Evolutionary conservation across 1,140 invertebrate genomes (phyloP).

Genomic region (Nasonia vitripennis): DNA sequence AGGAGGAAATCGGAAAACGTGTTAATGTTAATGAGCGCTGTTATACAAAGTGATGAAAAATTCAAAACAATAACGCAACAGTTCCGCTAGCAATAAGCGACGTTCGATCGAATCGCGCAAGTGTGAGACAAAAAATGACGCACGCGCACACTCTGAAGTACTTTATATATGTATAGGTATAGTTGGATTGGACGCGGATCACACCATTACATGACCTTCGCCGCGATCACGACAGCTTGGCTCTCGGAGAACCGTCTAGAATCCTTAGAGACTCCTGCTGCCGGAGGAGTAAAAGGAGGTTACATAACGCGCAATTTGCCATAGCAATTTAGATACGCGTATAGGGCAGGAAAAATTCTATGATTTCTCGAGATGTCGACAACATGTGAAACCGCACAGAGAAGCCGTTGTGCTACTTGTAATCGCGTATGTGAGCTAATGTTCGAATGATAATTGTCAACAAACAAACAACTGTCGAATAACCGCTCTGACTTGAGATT

Average conservation of each 20-base stretch:
- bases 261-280: conserved; percentile 3
- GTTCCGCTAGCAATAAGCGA: background rate
- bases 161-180: background rate
- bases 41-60: background rate
- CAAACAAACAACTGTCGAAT: no score
- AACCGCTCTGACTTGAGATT: no score
- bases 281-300: background rate
- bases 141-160: background rate
- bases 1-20: no score
- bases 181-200: no score
- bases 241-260: conserved; percentile 23
- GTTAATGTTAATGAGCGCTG: background rate
- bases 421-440: no score
- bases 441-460: no score
- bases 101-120: background rate
- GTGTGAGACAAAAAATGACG: background rate
- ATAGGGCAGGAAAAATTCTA: no score
- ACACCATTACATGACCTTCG: background rate
- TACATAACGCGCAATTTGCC: background rate
- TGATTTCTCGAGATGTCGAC: no score
- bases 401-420: no score
- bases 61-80: background rate
- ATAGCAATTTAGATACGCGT: no score
- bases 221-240: background rate
- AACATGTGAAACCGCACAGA: no score